Percentiles rank a stretch among this genome's conserved stretches.
These are phyloP conservation scores for Aplidium turbinatum DNA, from an alignment of 23 tunicate species.

Conservation along the genomic window DNA sequence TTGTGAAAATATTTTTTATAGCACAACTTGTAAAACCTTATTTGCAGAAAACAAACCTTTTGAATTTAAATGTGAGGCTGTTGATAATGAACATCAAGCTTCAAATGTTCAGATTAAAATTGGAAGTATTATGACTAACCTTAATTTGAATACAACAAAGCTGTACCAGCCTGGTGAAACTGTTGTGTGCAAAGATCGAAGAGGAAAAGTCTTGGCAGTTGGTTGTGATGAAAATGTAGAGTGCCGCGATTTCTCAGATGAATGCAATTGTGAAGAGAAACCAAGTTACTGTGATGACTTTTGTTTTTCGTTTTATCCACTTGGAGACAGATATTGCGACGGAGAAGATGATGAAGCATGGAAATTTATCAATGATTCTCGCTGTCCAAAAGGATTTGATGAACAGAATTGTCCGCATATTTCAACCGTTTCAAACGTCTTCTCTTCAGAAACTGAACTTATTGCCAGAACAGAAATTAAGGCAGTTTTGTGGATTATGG, in stretches of 20 bases:
- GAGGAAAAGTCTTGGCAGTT: not conserved
- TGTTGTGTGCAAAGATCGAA: constrained; percentile 9
- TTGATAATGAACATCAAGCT: not conserved
- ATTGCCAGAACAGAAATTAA: not conserved
- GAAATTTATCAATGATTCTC: constrained; percentile 9
- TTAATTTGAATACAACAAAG: not conserved
- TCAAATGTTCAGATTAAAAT: not conserved
- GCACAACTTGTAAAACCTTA: not conserved
- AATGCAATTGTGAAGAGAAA: constrained; percentile 22
- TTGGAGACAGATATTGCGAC: constrained; percentile 32
- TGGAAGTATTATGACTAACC: not conserved
- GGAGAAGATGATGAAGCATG: constrained; percentile 28
- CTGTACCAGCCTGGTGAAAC: constrained; percentile 22
- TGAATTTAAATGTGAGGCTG: not conserved
- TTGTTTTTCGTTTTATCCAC: constrained; percentile 9
- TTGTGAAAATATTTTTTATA: constrained; percentile 13
- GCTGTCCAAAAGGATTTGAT: constrained; percentile 25
- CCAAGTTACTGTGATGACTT: constrained; percentile 27
- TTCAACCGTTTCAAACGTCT: not conserved
- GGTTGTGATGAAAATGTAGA: constrained; percentile 32
- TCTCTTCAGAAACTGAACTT: constrained; percentile 20
- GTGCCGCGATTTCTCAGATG: constrained; percentile 29
- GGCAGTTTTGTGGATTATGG: constrained; percentile 26
- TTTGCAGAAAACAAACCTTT: not conserved
- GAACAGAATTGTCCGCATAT: constrained; percentile 20